These are phyloP conservation scores for Bombus waltoni DNA, from an alignment of 1,140 invertebrate genomes.

Conservation along the genomic window DNA sequence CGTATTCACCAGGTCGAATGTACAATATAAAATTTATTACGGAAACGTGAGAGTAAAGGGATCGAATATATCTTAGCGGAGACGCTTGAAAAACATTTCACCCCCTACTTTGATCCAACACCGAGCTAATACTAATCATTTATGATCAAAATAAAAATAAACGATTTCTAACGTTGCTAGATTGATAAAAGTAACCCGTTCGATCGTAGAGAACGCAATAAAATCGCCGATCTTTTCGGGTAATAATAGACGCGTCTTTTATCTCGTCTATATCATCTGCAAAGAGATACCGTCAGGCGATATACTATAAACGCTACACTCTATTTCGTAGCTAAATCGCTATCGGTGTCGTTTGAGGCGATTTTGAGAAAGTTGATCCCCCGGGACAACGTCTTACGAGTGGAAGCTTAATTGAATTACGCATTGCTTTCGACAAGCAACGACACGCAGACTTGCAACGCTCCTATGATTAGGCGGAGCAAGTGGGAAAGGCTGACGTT, in stretches of 20 bases:
- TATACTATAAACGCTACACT: neutral
- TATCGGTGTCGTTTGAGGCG: neutral
- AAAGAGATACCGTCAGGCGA: neutral
- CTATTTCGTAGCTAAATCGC: neutral
- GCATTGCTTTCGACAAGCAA: constrained; percentile 31
- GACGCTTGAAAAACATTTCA: neutral
- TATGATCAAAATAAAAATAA: neutral
- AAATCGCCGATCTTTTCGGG: neutral
- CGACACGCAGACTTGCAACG: constrained; percentile 4
- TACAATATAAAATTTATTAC: constrained; percentile 26
- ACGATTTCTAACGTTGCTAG: neutral
- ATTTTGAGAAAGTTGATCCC: neutral
- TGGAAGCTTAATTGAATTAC: constrained; percentile 27
- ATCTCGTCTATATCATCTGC: neutral
- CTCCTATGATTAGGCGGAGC: neutral
- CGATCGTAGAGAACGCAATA: too few species aligned
- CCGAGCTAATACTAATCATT: neutral
- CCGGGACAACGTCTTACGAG: neutral
- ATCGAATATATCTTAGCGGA: neutral
- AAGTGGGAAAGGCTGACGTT: constrained; percentile 10
- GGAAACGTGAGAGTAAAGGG: neutral
- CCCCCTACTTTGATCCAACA: neutral
- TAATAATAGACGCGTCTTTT: neutral
- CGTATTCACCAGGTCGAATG: neutral
- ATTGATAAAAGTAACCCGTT: too few species aligned